These are phyloP conservation scores for Phrynocephalus forsythii DNA, from an alignment of 2,797 vertebrate genomes.

Conservation along the genomic window DNA sequence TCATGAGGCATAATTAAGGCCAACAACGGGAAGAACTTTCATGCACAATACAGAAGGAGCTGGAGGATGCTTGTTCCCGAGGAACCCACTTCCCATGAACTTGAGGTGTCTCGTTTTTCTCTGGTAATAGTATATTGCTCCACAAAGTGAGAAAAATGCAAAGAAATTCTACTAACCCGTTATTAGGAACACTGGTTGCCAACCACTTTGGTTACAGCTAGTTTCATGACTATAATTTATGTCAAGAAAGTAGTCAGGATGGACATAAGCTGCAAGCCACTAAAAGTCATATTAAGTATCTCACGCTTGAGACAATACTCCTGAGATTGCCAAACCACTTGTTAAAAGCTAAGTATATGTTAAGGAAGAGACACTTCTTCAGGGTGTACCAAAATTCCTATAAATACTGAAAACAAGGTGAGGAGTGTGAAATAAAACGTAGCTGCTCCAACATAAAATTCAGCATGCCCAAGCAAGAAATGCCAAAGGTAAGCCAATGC, in stretches of 20 bases:
- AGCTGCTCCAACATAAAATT: no score
- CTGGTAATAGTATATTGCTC: conserved; percentile 14
- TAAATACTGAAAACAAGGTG: no score
- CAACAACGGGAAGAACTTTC: no score
- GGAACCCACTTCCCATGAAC: conserved; percentile 35
- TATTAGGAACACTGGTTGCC: conserved; percentile 4
- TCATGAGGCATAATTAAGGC: not conserved
- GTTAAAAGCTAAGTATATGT: conserved; percentile 35
- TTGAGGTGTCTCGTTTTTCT: conserved; percentile 18
- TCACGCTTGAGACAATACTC: conserved; percentile 44
- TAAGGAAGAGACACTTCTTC: no score
- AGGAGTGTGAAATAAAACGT: no score
- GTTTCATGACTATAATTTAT: conserved; percentile 18
- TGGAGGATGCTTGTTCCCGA: not conserved
- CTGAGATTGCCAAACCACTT: conserved; percentile 53
- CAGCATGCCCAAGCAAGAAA: no score
- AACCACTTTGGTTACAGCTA: conserved; percentile 14
- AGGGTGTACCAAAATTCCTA: no score
- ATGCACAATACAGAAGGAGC: not conserved
- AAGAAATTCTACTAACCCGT: not conserved
- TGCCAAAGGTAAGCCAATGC: no score
- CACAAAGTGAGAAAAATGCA: conserved; percentile 29
- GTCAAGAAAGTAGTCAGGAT: conserved; percentile 31
- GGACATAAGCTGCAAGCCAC: conserved; percentile 37
- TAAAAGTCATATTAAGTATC: conserved; percentile 47